Conservation (phyloP, 2,888 invertebrate genomes). For the Aplocera efformata region DNA sequence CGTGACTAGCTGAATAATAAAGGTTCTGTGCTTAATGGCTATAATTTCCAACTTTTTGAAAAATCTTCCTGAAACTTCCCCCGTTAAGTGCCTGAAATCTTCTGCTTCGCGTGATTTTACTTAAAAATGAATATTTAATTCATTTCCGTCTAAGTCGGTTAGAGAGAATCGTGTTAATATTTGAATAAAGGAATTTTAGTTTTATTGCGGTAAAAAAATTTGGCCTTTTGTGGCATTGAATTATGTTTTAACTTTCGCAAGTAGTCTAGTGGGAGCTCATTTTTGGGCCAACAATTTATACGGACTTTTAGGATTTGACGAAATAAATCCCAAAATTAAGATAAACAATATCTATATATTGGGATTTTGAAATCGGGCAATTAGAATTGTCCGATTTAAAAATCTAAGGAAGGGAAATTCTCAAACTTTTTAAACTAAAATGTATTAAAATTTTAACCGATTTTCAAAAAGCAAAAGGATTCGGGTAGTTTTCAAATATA, state of each 20-base stretch:
- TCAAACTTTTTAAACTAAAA: too few relatives aligned
- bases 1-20: slow-evolving; percentile 50
- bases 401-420: too few relatives aligned
- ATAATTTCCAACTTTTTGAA: slow-evolving; percentile 62
- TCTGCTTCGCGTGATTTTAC: slow-evolving; percentile 40
- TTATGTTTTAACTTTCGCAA: slow-evolving; percentile 6
- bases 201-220: slow-evolving; percentile 21
- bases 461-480: too few relatives aligned
- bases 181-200: slow-evolving; percentile 13
- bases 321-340: too few relatives aligned
- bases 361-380: too few relatives aligned
- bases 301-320: too few relatives aligned
- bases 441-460: too few relatives aligned
- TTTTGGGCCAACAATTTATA: too few relatives aligned
- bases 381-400: too few relatives aligned
- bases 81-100: slow-evolving; percentile 40
- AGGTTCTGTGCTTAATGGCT: slow-evolving; percentile 59
- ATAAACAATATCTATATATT: too few relatives aligned
- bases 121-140: slow-evolving; percentile 45
- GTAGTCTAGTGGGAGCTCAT: slow-evolving; percentile 7
- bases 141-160: slow-evolving; percentile 30
- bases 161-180: slow-evolving; percentile 17
- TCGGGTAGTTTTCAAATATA: too few relatives aligned
- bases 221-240: slow-evolving; percentile 6
- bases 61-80: slow-evolving; percentile 53